Conservation (phyloP, 92 coral and sea anemone species). For the Actinernus sp. region DNA sequence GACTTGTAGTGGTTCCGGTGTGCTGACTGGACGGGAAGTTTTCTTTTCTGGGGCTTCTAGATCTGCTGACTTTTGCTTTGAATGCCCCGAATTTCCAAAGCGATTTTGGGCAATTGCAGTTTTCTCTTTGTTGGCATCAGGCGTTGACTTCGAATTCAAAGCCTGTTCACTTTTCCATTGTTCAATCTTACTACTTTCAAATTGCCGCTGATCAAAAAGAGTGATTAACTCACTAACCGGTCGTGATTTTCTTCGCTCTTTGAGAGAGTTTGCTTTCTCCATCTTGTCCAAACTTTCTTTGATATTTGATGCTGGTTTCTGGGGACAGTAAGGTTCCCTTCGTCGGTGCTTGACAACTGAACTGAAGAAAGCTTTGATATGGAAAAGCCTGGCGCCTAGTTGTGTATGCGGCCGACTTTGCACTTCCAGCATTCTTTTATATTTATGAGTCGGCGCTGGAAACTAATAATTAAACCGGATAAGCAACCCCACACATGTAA, state of each 20-base stretch:
- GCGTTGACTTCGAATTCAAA: constrained; percentile 25
- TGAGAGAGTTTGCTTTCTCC: constrained; percentile 8
- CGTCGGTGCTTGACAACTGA: too few species aligned
- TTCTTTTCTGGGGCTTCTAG: not conserved
- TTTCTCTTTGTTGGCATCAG: constrained; percentile 18
- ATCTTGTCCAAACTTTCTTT: too few species aligned
- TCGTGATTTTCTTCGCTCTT: constrained; percentile 15
- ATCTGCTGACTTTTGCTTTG: constrained; percentile 17
- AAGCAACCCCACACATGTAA: constrained; percentile 9
- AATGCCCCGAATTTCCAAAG: constrained; percentile 35
- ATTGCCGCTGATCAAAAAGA: constrained; percentile 33
- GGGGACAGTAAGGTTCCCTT: not conserved
- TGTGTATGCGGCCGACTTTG: too few species aligned
- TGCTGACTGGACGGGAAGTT: not conserved
- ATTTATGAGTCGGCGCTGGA: not conserved
- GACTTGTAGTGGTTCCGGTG: not conserved
- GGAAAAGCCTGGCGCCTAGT: too few species aligned
- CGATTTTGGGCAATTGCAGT: constrained; percentile 1
- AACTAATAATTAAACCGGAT: constrained; percentile 26
- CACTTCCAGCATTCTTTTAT: not conserved
- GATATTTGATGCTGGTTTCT: too few species aligned
- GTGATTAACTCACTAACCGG: constrained; percentile 44
- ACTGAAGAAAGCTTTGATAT: too few species aligned
- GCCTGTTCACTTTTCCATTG: constrained; percentile 42
- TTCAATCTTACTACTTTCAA: constrained; percentile 6